These are phyloP conservation scores for Tenodera sinensis DNA, from an alignment of 2,888 invertebrate genomes.

Conservation along the genomic window DNA sequence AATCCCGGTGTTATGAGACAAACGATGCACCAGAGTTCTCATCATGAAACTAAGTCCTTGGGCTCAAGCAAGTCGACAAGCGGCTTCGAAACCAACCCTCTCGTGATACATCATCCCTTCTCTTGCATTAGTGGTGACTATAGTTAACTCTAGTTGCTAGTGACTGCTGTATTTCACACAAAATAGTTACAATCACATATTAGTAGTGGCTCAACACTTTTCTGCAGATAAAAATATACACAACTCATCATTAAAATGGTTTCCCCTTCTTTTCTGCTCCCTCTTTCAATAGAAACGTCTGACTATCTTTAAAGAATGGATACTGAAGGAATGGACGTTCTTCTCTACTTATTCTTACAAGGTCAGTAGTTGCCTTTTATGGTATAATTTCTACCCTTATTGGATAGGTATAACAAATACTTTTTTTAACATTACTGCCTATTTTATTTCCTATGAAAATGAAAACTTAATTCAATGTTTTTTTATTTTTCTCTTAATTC, in stretches of 20 bases:
- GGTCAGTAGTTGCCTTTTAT: background rate
- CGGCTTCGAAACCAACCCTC: background rate
- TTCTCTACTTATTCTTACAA: background rate
- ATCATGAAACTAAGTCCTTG: background rate
- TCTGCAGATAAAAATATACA: background rate
- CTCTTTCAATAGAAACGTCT: background rate
- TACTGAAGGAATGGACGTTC: background rate
- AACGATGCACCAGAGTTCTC: background rate
- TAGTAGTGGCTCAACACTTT: background rate
- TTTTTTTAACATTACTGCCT: constrained; percentile 2
- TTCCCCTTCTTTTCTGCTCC: background rate
- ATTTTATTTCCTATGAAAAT: constrained; percentile 8
- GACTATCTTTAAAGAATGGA: background rate
- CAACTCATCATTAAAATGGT: background rate
- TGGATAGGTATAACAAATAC: constrained; percentile 11
- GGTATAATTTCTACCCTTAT: background rate
- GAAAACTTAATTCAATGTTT: background rate
- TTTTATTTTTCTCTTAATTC: background rate
- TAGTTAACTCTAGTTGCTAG: background rate
- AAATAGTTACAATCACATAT: background rate
- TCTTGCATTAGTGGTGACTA: background rate
- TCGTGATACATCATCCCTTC: background rate
- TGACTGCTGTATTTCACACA: background rate
- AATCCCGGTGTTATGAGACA: too few species aligned
- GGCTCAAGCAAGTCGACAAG: background rate